Conservation (phyloP, 2,888 invertebrate genomes). For the Embidobia sp. region DNA sequence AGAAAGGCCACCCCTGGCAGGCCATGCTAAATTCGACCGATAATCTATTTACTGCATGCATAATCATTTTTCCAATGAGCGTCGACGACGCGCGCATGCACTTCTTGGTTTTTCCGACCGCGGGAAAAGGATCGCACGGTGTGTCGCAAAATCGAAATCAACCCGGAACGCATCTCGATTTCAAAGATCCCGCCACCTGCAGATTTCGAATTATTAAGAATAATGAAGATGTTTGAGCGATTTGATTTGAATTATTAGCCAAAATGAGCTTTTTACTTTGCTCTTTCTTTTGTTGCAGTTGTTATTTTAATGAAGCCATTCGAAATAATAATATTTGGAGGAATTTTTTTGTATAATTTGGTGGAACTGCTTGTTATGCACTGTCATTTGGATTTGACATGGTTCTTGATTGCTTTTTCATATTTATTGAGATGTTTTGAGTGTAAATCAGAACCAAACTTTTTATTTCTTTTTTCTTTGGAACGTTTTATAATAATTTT, state of each 20-base stretch:
- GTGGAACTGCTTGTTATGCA: constrained; percentile 10
- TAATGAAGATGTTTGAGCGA: constrained; percentile 48
- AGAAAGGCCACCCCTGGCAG: constrained; percentile 39
- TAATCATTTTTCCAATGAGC: constrained; percentile 70
- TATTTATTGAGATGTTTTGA: constrained; percentile 28
- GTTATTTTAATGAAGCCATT: constrained; percentile 42
- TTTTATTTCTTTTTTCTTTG: too few species aligned
- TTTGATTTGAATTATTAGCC: constrained; percentile 28
- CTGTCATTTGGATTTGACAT: constrained; percentile 3
- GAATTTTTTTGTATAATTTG: constrained; percentile 12
- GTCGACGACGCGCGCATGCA: constrained; percentile 22
- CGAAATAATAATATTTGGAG: not conserved
- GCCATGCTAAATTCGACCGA: constrained; percentile 71
- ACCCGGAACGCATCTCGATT: constrained; percentile 43
- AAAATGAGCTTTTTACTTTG: constrained; percentile 12
- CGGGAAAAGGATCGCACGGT: too few species aligned
- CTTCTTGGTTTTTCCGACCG: constrained; percentile 16
- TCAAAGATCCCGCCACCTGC: constrained; percentile 52
- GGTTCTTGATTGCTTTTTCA: constrained; percentile 1
- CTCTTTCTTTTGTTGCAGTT: constrained; percentile 34
- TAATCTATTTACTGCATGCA: constrained; percentile 79
- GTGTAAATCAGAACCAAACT: too few species aligned
- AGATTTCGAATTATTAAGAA: constrained; percentile 46
- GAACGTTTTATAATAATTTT: too few species aligned
- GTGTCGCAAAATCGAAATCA: constrained; percentile 2